Evolutionary conservation across 2,113 vertebrate genomes (phyloP).

Genomic region (Forbesichthys agassizii): DNA sequence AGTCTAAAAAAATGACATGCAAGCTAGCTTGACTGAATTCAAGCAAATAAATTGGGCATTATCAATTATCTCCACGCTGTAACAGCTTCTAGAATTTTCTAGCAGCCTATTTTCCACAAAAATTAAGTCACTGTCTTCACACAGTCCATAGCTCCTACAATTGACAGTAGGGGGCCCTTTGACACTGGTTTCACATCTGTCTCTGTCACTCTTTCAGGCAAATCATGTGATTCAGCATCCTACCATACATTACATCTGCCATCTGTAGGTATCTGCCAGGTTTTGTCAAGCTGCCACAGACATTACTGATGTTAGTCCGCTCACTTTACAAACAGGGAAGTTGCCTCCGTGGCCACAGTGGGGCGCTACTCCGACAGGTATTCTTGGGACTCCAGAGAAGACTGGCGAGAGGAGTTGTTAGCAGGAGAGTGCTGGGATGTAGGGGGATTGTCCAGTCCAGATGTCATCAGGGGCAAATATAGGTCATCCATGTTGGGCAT

Average conservation of each 20-base stretch:
- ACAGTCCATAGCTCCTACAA: background rate
- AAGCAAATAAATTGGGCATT: background rate
- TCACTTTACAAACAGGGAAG: background rate
- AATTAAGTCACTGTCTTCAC: background rate
- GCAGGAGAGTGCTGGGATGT: slow-evolving; percentile 66
- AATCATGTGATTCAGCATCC: background rate
- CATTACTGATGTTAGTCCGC: slow-evolving; percentile 12
- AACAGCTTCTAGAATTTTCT: slow-evolving; percentile 7
- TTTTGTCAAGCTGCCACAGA: slow-evolving; percentile 15
- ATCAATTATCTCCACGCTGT: background rate
- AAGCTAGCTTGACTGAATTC: background rate
- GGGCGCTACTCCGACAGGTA: slow-evolving; percentile 57
- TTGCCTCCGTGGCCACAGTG: background rate
- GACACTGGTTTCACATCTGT: too few relatives aligned
- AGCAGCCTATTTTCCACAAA: background rate
- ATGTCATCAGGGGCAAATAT: slow-evolving; percentile 84
- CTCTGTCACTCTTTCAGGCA: too few relatives aligned
- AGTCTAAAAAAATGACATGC: slow-evolving; percentile 36
- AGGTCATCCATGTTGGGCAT: slow-evolving; percentile 91
- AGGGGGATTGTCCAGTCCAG: slow-evolving; percentile 73
- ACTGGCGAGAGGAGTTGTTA: slow-evolving; percentile 63
- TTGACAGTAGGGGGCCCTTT: too few relatives aligned
- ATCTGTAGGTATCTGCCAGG: slow-evolving; percentile 9
- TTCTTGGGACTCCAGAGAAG: slow-evolving; percentile 64
- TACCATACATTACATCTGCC: background rate